phyloP scores from a whole-genome alignment of 2,113 vertebrate species.

The Vanacampus margaritifer region DNA sequence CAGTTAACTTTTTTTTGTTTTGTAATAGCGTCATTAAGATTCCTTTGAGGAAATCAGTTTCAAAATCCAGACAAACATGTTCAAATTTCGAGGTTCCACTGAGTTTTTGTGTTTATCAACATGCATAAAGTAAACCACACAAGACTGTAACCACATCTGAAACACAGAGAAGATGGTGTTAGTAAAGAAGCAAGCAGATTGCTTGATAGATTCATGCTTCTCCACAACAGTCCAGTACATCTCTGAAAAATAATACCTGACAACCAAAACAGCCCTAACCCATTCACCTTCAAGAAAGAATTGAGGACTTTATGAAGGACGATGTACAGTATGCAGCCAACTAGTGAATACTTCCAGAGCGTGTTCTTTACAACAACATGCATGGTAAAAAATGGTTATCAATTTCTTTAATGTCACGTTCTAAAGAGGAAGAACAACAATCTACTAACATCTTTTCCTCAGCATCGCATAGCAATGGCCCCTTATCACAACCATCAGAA shows the following conservation, averaged over 20 bases:
- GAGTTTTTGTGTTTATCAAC: not conserved
- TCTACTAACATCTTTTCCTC: conserved; percentile 22
- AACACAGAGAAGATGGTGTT: conserved; percentile 38
- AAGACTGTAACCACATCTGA: conserved; percentile 6
- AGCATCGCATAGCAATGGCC: not conserved
- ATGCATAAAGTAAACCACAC: not conserved
- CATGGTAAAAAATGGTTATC: conserved; percentile 7
- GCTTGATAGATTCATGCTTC: conserved; percentile 46
- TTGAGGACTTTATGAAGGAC: not conserved
- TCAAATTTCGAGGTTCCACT: not conserved
- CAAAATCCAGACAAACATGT: not conserved
- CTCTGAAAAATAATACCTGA: not conserved
- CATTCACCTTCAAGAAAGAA: not conserved
- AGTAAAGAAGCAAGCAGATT: conserved; percentile 40
- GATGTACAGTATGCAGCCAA: not conserved
- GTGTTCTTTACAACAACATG: conserved; percentile 2
- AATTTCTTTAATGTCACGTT: conserved; percentile 21
- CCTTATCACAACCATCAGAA: conserved; percentile 18
- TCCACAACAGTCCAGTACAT: conserved; percentile 11
- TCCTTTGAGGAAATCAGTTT: not conserved
- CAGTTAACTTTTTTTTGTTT: not conserved
- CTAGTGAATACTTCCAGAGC: conserved; percentile 27
- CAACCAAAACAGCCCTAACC: not conserved
- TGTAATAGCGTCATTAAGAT: not conserved
- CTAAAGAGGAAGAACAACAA: conserved; percentile 16